Conservation (phyloP, 2,888 invertebrate species). For the Macropis europaea region DNA sequence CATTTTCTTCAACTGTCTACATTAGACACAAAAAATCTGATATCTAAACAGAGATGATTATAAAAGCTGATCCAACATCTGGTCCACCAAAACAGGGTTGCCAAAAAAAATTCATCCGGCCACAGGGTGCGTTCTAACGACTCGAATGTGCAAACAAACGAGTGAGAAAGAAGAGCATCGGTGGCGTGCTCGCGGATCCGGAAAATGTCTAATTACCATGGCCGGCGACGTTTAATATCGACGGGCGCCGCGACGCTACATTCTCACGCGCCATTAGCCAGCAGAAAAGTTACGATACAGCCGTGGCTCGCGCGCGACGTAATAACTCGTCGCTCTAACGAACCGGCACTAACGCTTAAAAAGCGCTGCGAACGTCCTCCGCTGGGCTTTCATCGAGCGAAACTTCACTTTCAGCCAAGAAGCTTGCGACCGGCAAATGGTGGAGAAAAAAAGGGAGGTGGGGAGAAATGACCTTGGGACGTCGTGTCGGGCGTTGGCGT, state of each 20-base stretch:
- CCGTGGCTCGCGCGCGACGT: conserved; percentile 18
- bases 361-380: conserved; percentile 39
- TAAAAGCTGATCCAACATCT: too few relatives aligned
- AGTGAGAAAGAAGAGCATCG: not conserved
- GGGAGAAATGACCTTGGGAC: too few relatives aligned
- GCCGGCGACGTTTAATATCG: conserved; percentile 49
- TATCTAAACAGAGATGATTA: too few relatives aligned
- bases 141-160: not conserved
- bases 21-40: too few relatives aligned
- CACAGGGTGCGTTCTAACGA: too few relatives aligned
- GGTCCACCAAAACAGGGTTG: too few relatives aligned
- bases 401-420: conserved; percentile 15
- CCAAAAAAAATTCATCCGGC: too few relatives aligned
- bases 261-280: conserved; percentile 58
- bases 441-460: not conserved
- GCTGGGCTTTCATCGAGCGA: conserved; percentile 17
- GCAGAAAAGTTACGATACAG: conserved; percentile 54
- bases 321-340: conserved; percentile 61
- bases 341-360: conserved; percentile 57
- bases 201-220: conserved; percentile 43
- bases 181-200: not conserved
- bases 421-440: not conserved
- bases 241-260: conserved; percentile 35
- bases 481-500: too few relatives aligned
- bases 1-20: too few relatives aligned